Base-by-base conservation (phyloP, 2,113 vertebrate genomes). In the Pandion haliaetus region DNA sequence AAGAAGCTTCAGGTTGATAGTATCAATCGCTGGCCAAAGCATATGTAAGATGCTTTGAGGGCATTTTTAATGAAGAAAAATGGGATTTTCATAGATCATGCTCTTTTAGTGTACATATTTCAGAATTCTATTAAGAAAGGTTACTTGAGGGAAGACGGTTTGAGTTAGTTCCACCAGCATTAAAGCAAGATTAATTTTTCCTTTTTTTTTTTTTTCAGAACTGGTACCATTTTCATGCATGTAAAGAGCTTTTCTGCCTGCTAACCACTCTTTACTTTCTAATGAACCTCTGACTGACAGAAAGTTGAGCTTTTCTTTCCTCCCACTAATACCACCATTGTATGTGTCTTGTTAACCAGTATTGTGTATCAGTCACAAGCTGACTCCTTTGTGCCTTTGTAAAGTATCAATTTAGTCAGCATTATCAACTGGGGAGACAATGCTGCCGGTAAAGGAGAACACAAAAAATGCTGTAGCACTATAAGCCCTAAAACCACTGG, bases 331-430 rank as follows among this genome's bases (percentile, higher is more conserved):
- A 97, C 94, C 91, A 73, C 87, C 87, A 97, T 96, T 97, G 95
- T 95, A 58, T 40, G 74, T 16, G 82, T 66, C 95, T 85, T 96
- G 94, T 94, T 97, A 93, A 91, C 89, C 89, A 93, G 91, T 59
- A 96, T 93, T 96, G 95, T 94, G 95, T 97, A 96, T 96, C 95
- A 96, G 93, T 95, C 96, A 96, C 96, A 97, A 95, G 94, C 96
- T 97, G 93, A 76, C 94, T 97, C 95, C 95, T 96, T 96, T 95
- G 97, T 97, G 93, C 88, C 94, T 95, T 94, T 96, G 94, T 96
- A 58, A 96, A 96, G 87, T 95, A 96, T 95, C 95, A 79, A 55
- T 96, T 95, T 91, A 95, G 95, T 97, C 95, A 97, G 97, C 96
- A 82, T 73, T 95, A 94, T 96, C 95, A 93, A 42, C 86, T 42